Conservation (phyloP, 2,113 vertebrate genomes). For the Formicarius rufipectus region DNA sequence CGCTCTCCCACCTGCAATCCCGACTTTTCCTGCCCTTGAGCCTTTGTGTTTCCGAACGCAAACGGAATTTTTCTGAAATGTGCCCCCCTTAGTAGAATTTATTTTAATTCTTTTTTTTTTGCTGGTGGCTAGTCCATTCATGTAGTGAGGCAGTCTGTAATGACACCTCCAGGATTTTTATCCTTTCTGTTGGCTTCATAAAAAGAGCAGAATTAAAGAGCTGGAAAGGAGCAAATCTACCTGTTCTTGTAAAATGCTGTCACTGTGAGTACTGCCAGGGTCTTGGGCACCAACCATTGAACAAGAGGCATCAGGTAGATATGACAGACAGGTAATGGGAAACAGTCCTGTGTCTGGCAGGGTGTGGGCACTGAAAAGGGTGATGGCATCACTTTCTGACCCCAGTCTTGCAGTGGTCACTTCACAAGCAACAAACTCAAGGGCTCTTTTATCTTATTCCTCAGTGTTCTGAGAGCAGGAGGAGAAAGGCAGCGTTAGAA, state of each 20-base stretch:
- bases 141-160: no score
- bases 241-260: not conserved
- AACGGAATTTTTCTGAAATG: not conserved
- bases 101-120: not conserved
- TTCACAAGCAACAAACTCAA: not conserved
- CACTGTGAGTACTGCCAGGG: not conserved
- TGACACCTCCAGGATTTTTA: rapidly evolving
- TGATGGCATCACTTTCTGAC: not conserved
- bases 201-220: not conserved
- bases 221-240: not conserved
- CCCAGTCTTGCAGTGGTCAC: not conserved
- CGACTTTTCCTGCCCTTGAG: not conserved
- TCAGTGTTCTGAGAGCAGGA: not conserved
- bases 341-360: not conserved
- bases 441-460: not conserved
- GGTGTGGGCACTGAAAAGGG: not conserved
- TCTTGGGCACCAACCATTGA: not conserved
- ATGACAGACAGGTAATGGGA: not conserved
- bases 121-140: not conserved
- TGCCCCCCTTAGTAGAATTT: not conserved
- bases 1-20: not conserved
- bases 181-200: not conserved
- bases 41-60: not conserved
- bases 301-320: not conserved
- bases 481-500: rapidly evolving